These are phyloP conservation scores for Ectropis grisescens DNA, from an alignment of 1,140 invertebrate species.

Conservation along the genomic window DNA sequence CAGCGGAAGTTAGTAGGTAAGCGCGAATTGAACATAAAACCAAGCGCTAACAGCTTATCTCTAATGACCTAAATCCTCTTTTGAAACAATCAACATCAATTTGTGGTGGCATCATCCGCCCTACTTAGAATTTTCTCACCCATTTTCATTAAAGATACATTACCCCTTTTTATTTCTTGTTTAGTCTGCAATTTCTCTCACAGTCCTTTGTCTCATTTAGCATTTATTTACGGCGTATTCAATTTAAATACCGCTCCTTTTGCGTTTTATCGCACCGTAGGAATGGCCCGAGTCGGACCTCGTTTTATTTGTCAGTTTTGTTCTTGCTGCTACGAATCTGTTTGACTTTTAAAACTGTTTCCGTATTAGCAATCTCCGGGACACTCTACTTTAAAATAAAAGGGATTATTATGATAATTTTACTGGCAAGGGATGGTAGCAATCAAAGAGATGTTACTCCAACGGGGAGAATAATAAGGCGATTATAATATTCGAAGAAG, in stretches of 20 bases:
- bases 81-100: too few species aligned
- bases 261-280: slow-evolving; percentile 51
- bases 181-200: slow-evolving; percentile 55
- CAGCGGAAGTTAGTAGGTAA: too few species aligned
- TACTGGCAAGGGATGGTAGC: not conserved
- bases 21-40: too few species aligned
- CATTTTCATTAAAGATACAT: slow-evolving; percentile 49
- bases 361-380: too few species aligned
- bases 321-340: slow-evolving; percentile 32
- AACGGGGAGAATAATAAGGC: slow-evolving; percentile 3
- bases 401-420: too few species aligned
- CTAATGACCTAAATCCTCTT: too few species aligned
- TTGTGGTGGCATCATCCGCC: too few species aligned
- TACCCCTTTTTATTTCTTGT: slow-evolving; percentile 59
- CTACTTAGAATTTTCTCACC: too few species aligned
- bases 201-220: slow-evolving; percentile 63
- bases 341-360: slow-evolving; percentile 12
- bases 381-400: too few species aligned
- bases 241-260: slow-evolving; percentile 60
- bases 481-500: slow-evolving; percentile 6
- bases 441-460: slow-evolving; percentile 1
- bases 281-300: slow-evolving; percentile 45
- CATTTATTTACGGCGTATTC: slow-evolving; percentile 64
- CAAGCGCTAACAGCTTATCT: too few species aligned
- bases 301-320: slow-evolving; percentile 51